phyloP scores from a whole-genome alignment of 2,113 vertebrate genomes.

The Struthidea cinerea region DNA sequence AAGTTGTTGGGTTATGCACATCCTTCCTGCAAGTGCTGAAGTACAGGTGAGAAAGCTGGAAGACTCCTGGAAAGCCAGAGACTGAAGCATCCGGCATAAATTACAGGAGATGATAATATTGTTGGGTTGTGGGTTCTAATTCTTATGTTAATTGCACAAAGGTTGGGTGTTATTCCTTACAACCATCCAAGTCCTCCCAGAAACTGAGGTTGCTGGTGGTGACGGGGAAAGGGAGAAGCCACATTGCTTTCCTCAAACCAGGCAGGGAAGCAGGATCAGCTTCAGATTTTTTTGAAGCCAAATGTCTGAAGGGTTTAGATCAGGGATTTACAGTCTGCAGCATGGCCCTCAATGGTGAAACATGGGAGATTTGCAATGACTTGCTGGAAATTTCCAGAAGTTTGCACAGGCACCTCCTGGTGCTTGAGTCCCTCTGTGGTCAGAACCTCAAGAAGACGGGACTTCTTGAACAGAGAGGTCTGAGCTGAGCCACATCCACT shows the following conservation, averaged over 20 bases:
- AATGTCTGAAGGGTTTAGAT: background rate
- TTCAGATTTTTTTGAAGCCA: background rate
- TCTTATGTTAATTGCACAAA: background rate
- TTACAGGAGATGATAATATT: background rate
- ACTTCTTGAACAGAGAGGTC: background rate
- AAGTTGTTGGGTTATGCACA: background rate
- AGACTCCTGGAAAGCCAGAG: background rate
- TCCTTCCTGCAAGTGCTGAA: background rate
- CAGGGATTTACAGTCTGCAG: background rate
- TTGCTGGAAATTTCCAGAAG: background rate
- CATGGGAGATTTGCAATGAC: background rate
- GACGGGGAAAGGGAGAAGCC: background rate
- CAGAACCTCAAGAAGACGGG: background rate
- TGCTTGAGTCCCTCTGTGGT: background rate
- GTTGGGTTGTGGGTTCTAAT: background rate
- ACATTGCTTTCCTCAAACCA: background rate
- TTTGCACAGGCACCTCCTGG: background rate
- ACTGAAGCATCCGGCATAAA: background rate
- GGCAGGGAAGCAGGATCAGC: background rate
- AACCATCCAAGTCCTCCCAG: background rate
- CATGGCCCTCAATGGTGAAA: background rate
- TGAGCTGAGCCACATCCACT: background rate
- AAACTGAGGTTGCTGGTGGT: background rate
- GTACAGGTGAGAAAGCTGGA: background rate
- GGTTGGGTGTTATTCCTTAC: background rate